Evolutionary conservation across 2,797 vertebrate genomes (phyloP), one percentile per base, ranked within the genome.

Genomic region (Phalloptychus januarius): DNA sequence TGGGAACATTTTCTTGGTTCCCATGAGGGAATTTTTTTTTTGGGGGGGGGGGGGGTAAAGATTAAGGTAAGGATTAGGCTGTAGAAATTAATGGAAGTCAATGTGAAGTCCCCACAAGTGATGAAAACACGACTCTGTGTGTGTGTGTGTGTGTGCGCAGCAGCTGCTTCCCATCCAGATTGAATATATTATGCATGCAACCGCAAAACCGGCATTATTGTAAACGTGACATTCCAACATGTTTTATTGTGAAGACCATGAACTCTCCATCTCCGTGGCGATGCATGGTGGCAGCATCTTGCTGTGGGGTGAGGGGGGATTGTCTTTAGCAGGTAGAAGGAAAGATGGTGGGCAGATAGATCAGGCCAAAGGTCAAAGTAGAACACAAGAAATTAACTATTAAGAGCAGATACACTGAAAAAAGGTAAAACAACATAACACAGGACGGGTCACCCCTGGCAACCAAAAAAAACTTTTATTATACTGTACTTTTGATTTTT

Each of bases 371-470:
- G 61, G 15, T 63, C 16, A 50, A 50, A n/a, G n/a, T n/a, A n/a
- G n/a, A n/a, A n/a, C n/a, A n/a, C n/a, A n/a, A n/a, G n/a, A n/a
- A n/a, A n/a, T n/a, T n/a, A n/a, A n/a, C n/a, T n/a, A n/a, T n/a
- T n/a, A n/a, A n/a, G n/a, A n/a, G n/a, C n/a, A n/a, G n/a, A n/a
- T n/a, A n/a, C n/a, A n/a, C n/a, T n/a, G n/a, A n/a, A n/a, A n/a
- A n/a, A n/a, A n/a, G n/a, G n/a, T n/a, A n/a, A n/a, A n/a, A n/a
- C n/a, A n/a, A n/a, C n/a, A n/a, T n/a, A n/a, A n/a, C n/a, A n/a
- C n/a, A n/a, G n/a, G n/a, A n/a, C 78, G 79, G 86, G 86, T 82
- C 40, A 7, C 73, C 13, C 54, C 71, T 7, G 69, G 79, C 58
- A 81, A 67, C 74, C 88, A 78, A 5, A 16, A 46, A 16, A 45